Base-by-base conservation (phyloP, 2,797 vertebrate species). In the Acanthornis magna region DNA sequence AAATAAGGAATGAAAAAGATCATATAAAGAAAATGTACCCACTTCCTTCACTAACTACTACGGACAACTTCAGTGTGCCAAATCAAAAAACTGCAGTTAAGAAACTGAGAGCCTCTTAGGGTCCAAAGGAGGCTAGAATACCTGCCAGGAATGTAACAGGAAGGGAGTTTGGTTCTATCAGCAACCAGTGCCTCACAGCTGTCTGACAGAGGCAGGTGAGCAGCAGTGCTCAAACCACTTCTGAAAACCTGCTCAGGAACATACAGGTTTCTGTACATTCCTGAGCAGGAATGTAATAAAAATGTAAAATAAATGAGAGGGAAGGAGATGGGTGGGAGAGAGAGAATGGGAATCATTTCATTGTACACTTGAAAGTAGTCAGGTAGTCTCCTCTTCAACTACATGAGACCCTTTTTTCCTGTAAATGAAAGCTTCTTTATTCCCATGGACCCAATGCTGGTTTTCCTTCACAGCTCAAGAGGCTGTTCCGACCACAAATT, bases 401-500 rank as follows among this genome's bases (percentile, higher is more conserved):
- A 29, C 0, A 1, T 10, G 17, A 60, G 38, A 77, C 16, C 36
- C 29, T 72, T 50, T 50, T 54, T 22, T n/a, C 50, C 55, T 72
- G 40, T 30, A 68, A 53, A 91, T 87, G 32, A 43, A 85, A 77
- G 68, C 53, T 66, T 3, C 53, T 76, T 89, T 67, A 80, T 61
- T 88, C 57, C 48, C 34, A 27, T 2, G 25, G 54, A 54, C 63
- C 80, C 0, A 1, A 68, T 43, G 42, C 45, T 60, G 20, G n/a
- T 78, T 90, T 66, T 84, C 62, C 57, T 81, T 86, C 83, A 66
- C 63, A 89, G 77, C 57, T 79, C 42, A 92, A 87, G 77, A 85
- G 89, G 34, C 45, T 85, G 85, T 60, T 91, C 67, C 71, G 89
- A 70, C 60, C 88, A 88, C 55, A 90, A 94, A 85, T 84, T 75